phyloP scores from a whole-genome alignment of 1,140 invertebrate species.

The Sinonovacula constricta region DNA sequence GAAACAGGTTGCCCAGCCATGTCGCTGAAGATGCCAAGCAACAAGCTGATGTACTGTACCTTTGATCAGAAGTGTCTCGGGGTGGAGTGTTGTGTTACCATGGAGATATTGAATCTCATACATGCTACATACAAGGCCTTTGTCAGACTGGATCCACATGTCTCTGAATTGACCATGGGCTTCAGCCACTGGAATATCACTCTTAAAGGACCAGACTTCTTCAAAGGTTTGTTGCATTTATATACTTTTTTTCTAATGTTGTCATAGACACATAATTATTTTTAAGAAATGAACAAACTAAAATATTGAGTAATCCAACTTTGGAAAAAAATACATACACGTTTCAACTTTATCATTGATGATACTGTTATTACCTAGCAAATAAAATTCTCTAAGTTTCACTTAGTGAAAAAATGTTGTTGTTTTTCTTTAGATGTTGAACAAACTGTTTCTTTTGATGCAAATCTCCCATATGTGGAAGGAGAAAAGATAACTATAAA shows the following conservation, averaged over 20 bases:
- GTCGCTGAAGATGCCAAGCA: slow-evolving; percentile 60
- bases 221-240: no score
- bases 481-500: not conserved
- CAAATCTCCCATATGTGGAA: not conserved
- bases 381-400: no score
- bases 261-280: no score
- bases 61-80: slow-evolving; percentile 65
- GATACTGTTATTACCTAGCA: no score
- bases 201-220: not conserved
- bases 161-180: slow-evolving; percentile 43
- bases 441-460: not conserved
- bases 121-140: slow-evolving; percentile 59
- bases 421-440: not conserved
- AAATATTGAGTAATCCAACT: no score
- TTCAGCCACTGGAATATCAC: slow-evolving; percentile 39
- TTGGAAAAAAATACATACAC: no score
- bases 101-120: slow-evolving; percentile 60
- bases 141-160: slow-evolving; percentile 58
- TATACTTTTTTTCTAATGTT: no score
- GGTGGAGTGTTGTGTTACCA: slow-evolving; percentile 61
- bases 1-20: slow-evolving; percentile 64
- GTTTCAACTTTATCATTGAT: no score
- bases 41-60: slow-evolving; percentile 59
- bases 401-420: no score
- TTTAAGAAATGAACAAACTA: no score